Evolutionary conservation across 2,113 vertebrate genomes (phyloP).

Genomic region (Geococcyx californianus): DNA sequence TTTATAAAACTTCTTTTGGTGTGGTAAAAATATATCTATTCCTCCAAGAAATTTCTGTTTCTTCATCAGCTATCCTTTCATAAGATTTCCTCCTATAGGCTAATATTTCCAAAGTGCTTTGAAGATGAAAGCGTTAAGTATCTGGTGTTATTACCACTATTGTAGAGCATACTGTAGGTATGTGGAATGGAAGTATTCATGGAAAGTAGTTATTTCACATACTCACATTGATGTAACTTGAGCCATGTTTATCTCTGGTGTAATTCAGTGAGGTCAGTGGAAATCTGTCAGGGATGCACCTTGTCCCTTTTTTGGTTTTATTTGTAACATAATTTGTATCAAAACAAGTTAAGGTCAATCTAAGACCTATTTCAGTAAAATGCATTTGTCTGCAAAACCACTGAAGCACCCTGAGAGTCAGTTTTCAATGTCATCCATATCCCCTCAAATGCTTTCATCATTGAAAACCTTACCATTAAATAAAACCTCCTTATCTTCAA

Average conservation of each 20-base stretch:
- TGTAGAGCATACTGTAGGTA: neutral
- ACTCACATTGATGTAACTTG: neutral
- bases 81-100: neutral
- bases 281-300: neutral
- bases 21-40: neutral
- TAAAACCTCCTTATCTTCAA: neutral
- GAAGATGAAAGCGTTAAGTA: neutral
- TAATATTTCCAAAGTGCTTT: slow-evolving; percentile 3
- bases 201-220: neutral
- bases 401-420: neutral
- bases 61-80: neutral
- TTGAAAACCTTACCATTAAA: slow-evolving; percentile 3
- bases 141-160: neutral
- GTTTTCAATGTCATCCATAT: neutral
- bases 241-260: neutral
- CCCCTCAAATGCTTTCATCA: neutral
- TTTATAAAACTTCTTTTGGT: neutral
- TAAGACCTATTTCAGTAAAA: neutral
- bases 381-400: neutral
- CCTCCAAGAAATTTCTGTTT: slow-evolving; percentile 9
- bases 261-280: neutral
- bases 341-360: neutral
- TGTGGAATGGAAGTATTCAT: neutral
- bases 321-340: neutral
- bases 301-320: neutral